Percentiles rank a stretch among this genome's conserved stretches.
Evolutionary conservation across 2,888 invertebrate genomes (phyloP).

Genomic region (Agrochola macilenta): DNA sequence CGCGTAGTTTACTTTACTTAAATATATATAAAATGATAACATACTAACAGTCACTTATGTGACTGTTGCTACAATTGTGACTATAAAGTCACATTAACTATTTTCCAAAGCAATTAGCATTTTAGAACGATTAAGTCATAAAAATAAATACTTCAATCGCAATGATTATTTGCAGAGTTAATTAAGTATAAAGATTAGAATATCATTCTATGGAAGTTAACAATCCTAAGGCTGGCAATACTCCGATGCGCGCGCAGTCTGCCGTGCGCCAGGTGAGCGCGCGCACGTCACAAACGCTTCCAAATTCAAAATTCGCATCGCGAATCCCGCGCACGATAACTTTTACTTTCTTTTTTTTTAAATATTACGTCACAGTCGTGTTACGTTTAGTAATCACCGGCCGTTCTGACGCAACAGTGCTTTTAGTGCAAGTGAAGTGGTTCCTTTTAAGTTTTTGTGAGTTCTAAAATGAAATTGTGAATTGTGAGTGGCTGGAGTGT

Average conservation of each 20-base stretch:
- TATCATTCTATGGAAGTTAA: slow-evolving; percentile 24
- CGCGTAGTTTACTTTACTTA: neutral
- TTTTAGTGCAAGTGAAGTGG: slow-evolving; percentile 64
- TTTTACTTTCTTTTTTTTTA: slow-evolving; percentile 79
- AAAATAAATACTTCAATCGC: slow-evolving; percentile 3
- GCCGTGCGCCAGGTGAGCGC: slow-evolving; percentile 80
- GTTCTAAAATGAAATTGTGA: slow-evolving; percentile 65
- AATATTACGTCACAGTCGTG: slow-evolving; percentile 68
- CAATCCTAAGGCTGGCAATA: slow-evolving; percentile 63
- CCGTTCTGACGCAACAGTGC: slow-evolving; percentile 66
- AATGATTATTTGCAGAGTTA: slow-evolving; percentile 26
- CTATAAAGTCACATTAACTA: slow-evolving; percentile 11
- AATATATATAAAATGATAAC: neutral
- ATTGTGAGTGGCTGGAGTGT: slow-evolving; percentile 54
- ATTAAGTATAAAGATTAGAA: slow-evolving; percentile 36
- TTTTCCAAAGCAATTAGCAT: neutral
- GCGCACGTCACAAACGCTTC: slow-evolving; percentile 74
- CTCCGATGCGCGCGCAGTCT: slow-evolving; percentile 74
- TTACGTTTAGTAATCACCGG: slow-evolving; percentile 67
- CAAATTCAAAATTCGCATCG: slow-evolving; percentile 69
- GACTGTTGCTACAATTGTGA: too few relatives aligned
- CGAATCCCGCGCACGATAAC: slow-evolving; percentile 69
- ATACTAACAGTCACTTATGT: neutral
- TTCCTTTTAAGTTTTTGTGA: slow-evolving; percentile 52
- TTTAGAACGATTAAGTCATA: neutral